Percentiles rank a stretch among this genome's conserved stretches.
Evolutionary conservation across 2,797 vertebrate species (phyloP).

Genomic region (Manis crassicaudata): DNA sequence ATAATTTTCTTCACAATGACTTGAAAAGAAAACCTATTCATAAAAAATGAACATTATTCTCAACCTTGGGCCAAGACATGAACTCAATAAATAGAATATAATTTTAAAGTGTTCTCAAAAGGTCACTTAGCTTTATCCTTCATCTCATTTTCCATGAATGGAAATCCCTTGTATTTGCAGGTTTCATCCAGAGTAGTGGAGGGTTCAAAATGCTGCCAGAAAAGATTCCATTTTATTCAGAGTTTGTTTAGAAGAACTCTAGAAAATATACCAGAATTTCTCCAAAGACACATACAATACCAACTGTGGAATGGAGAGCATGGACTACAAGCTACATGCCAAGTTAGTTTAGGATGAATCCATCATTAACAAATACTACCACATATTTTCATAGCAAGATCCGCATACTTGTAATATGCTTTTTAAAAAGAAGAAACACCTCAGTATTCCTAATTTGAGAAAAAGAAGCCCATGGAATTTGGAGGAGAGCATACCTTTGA

Average conservation of each 20-base stretch:
- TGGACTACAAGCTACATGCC: background rate
- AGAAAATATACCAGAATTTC: constrained; percentile 47
- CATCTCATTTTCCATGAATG: constrained; percentile 60
- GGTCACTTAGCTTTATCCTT: constrained; percentile 65
- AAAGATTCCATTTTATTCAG: constrained; percentile 35
- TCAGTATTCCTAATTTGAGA: background rate
- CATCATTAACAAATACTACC: background rate
- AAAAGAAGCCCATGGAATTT: background rate
- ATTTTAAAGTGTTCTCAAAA: constrained; percentile 69
- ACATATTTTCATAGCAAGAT: background rate
- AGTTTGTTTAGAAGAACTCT: constrained; percentile 1
- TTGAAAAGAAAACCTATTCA: constrained; percentile 58
- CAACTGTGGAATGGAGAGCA: background rate
- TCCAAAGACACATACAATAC: background rate
- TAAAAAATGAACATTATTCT: constrained; percentile 67
- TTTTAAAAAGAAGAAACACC: background rate
- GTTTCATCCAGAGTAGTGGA: constrained; percentile 40
- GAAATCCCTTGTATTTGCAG: constrained; percentile 58
- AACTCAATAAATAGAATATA: constrained; percentile 72
- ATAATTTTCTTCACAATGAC: constrained; percentile 65
- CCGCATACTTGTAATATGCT: background rate
- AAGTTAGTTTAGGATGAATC: background rate
- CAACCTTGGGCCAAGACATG: constrained; percentile 57
- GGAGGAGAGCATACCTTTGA: background rate
- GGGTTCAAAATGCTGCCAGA: constrained; percentile 45